phyloP scores from a whole-genome alignment of 2,113 vertebrate genomes.

The Natator depressus region DNA sequence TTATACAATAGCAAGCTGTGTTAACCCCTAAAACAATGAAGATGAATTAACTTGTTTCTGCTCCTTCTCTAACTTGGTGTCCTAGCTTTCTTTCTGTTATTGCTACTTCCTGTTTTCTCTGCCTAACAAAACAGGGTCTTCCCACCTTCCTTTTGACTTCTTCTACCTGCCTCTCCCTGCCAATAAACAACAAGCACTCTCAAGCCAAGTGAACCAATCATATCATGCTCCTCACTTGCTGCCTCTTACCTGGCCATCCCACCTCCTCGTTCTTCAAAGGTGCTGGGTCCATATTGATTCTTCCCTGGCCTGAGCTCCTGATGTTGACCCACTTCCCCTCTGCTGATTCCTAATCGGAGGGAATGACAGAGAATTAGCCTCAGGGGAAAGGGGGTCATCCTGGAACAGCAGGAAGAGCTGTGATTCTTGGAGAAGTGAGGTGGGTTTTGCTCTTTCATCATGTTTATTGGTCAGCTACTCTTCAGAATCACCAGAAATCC shows the following conservation, averaged over 20 bases:
- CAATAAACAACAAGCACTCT: accelerated
- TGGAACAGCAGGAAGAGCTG: background rate
- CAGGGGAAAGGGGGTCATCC: accelerated
- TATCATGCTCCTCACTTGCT: accelerated
- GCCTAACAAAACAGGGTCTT: background rate
- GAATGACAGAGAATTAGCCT: background rate
- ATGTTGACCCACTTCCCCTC: background rate
- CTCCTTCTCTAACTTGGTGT: accelerated
- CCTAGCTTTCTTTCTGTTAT: background rate
- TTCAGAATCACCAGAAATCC: background rate
- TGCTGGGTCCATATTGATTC: accelerated
- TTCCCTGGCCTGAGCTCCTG: background rate
- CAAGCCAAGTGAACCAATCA: background rate
- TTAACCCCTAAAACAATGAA: background rate
- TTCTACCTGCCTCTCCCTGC: background rate
- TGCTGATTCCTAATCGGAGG: background rate
- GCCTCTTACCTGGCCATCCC: background rate
- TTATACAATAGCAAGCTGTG: accelerated
- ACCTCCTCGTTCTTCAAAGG: background rate
- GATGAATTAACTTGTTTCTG: background rate
- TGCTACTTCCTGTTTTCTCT: background rate
- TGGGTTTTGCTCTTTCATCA: background rate
- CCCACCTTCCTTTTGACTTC: accelerated
- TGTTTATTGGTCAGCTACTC: background rate
- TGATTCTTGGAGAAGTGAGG: accelerated